Base-by-base conservation (phyloP, 2,797 vertebrate species). In the Rhabdomys pumilio region DNA sequence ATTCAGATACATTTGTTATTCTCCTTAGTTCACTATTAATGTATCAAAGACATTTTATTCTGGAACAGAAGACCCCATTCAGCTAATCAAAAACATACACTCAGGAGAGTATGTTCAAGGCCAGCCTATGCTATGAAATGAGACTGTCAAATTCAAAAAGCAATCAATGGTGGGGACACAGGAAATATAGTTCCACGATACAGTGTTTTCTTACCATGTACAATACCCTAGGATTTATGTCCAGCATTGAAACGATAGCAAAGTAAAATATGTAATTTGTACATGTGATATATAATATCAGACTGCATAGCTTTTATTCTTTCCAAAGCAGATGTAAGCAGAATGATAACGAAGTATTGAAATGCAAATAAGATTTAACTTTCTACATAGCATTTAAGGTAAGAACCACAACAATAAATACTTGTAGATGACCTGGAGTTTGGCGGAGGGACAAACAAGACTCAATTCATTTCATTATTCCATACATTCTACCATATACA, bases 281-380 rank as follows among this genome's bases (percentile, higher is more conserved):
- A 75, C 69, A 20, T 91, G 86, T 4, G 38, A 88, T 96, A 76
- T 29, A 34, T 59, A 76, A 96, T 95, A 65, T 77, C 63, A 72
- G 22, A 2, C 55, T 93, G 55, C 19, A 94, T 15, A 38, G 1
- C 63, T 89, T 83, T 91, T 90, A 67, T 96, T 97, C 14, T 63
- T 93, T 82, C 47, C 73, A 80, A 61, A 81, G 85, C 34, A 91
- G 26, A 83, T 69, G 38, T 85, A 81, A 93, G 63, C 14, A 88
- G 44, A 93, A 72, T 59, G 9, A 44, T n/a, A n/a, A 31, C 13
- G 9, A 76, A 59, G 50, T 9, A 29, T 76, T 50, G 72, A 73
- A 92, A 29, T 73, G 38, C 7, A 87, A 89, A 86, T 53, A 17
- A 80, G 29, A 47, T 91, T 94, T 61, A 63, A 41, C 82, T 97